Percentiles rank a stretch among this genome's conserved stretches.
Conservation (phyloP, 2,797 vertebrate species). For the Gymnothorax reevesii region DNA sequence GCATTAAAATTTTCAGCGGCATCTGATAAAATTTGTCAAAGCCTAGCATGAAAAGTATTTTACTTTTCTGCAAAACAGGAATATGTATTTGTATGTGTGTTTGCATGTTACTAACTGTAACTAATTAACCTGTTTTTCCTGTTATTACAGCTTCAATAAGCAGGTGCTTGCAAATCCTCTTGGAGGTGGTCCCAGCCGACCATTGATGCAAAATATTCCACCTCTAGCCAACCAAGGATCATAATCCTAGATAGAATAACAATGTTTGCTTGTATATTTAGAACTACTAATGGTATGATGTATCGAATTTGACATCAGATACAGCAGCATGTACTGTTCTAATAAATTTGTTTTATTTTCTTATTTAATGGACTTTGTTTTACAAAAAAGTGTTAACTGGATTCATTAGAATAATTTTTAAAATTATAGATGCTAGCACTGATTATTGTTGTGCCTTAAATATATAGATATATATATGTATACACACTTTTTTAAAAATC, state of each 20-base stretch:
- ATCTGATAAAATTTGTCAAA: too few relatives aligned
- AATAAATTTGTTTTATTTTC: too few relatives aligned
- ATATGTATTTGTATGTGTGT: background rate
- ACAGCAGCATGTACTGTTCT: background rate
- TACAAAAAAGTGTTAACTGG: background rate
- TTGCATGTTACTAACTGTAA: background rate
- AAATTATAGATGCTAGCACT: background rate
- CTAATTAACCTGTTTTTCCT: constrained; percentile 17
- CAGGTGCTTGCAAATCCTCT: constrained; percentile 82
- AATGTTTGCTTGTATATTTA: background rate
- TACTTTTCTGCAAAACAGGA: background rate
- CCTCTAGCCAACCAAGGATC: background rate
- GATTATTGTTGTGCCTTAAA: background rate
- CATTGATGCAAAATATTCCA: constrained; percentile 31
- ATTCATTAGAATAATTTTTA: background rate
- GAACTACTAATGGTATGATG: background rate
- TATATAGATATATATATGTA: too few relatives aligned
- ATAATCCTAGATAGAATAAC: background rate
- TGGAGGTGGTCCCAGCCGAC: constrained; percentile 87
- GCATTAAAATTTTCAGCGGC: too few relatives aligned
- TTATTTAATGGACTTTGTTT: too few relatives aligned
- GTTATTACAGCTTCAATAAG: constrained; percentile 75
- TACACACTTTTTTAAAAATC: too few relatives aligned
- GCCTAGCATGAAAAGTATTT: background rate
- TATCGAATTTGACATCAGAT: background rate